Conservation (phyloP, 2,797 vertebrate species). For the Helarctos malayanus region DNA sequence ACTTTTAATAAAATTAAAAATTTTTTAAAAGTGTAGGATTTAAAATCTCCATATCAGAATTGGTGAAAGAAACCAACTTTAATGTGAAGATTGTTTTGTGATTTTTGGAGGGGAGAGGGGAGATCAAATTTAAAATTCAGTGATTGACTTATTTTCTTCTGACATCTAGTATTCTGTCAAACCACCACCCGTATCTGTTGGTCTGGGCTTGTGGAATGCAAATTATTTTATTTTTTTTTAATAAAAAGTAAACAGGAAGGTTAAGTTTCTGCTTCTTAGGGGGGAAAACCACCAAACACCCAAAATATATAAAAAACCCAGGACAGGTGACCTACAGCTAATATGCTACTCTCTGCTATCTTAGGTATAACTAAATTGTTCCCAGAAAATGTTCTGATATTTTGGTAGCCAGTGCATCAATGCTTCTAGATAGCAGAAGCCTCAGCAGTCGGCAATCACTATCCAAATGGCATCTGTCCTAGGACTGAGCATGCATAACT, state of each 20-base stretch:
- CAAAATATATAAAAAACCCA: constrained; percentile 21
- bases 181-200: neutral
- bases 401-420: neutral
- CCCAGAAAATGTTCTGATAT: neutral
- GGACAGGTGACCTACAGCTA: neutral
- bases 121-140: constrained; percentile 45
- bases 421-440: neutral
- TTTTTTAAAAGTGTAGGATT: neutral
- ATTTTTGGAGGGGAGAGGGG: neutral
- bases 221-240: constrained; percentile 41
- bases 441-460: neutral
- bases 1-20: constrained; percentile 40
- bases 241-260: constrained; percentile 22
- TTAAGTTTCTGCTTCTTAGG: constrained; percentile 1
- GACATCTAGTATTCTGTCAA: neutral
- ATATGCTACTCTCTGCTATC: neutral
- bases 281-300: neutral
- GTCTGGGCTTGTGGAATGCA: neutral
- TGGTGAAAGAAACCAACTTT: constrained; percentile 31
- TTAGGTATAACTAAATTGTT: neutral
- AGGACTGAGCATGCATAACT: neutral
- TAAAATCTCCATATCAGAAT: neutral
- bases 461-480: neutral
- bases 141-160: constrained; percentile 33
- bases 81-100: neutral